Conservation (phyloP, 1,140 invertebrate species). For the Drosophila bocqueti region DNA sequence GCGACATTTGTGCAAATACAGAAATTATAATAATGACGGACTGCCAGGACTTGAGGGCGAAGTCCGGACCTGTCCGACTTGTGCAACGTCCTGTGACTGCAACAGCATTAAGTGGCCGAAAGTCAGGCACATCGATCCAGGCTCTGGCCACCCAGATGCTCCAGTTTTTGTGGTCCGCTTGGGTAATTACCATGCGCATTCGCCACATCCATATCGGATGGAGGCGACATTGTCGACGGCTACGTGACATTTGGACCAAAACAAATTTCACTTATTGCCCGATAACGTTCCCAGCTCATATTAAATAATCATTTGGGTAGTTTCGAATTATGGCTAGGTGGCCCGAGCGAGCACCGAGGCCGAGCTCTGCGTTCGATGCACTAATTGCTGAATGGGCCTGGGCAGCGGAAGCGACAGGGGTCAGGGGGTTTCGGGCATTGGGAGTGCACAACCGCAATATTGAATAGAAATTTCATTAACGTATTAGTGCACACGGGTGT, state of each 20-base stretch:
- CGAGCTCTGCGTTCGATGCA: constrained; percentile 29
- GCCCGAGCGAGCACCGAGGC: constrained; percentile 8
- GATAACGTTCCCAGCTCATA: constrained; percentile 40
- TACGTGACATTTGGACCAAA: constrained; percentile 71
- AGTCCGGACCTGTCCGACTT: constrained; percentile 51
- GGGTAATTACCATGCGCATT: constrained; percentile 56
- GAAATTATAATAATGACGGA: constrained; percentile 84
- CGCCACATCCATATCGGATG: constrained; percentile 33
- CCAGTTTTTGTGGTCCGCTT: constrained; percentile 70
- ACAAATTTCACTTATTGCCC: constrained; percentile 52
- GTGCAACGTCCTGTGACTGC: constrained; percentile 58
- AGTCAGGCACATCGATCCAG: constrained; percentile 75
- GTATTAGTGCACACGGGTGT: constrained; percentile 35
- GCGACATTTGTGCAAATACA: constrained; percentile 84
- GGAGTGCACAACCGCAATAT: constrained; percentile 58
- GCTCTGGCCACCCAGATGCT: constrained; percentile 16
- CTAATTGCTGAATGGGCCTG: constrained; percentile 43
- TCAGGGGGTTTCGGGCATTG: constrained; percentile 30
- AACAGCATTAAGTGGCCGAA: constrained; percentile 78
- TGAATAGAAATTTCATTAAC: constrained; percentile 64
- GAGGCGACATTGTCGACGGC: constrained; percentile 50
- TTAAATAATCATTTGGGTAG: constrained; percentile 73
- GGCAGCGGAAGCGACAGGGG: not conserved
- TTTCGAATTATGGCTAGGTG: constrained; percentile 51
- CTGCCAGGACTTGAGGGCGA: constrained; percentile 41